These are phyloP conservation scores for Gopherus flavomarginatus DNA, from an alignment of 2,113 vertebrate genomes.

Conservation along the genomic window DNA sequence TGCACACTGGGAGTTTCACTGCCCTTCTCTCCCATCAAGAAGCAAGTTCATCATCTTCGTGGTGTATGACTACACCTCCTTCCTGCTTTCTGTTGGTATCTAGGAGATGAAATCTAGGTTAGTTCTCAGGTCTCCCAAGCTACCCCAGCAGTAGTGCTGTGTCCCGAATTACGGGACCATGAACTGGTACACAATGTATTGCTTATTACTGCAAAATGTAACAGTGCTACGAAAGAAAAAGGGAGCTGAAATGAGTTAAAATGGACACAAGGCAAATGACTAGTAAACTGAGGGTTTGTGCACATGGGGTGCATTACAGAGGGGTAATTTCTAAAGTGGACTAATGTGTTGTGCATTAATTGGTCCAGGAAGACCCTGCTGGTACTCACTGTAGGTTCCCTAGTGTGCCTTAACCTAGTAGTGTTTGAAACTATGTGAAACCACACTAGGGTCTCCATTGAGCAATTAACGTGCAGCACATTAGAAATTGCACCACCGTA, in stretches of 20 bases:
- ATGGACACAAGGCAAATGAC: neutral
- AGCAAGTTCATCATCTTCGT: fast-evolving
- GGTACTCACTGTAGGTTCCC: neutral
- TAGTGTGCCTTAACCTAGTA: neutral
- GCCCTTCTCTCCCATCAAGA: neutral
- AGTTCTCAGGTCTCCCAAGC: neutral
- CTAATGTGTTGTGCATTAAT: neutral
- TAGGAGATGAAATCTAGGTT: neutral
- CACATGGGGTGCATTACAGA: neutral
- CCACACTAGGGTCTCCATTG: neutral
- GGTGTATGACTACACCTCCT: neutral
- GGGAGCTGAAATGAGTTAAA: neutral
- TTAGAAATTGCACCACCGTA: neutral
- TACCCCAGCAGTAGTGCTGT: neutral
- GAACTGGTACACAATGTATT: neutral
- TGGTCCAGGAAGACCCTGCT: neutral
- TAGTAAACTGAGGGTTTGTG: neutral
- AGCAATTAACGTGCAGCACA: neutral
- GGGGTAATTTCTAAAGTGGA: neutral
- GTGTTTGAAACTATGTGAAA: neutral
- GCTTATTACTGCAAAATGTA: neutral
- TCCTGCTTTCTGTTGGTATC: neutral
- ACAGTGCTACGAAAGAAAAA: neutral
- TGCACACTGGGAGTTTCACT: fast-evolving
- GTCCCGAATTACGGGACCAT: neutral